Evolutionary conservation across 2,888 invertebrate genomes (phyloP).

Genomic region (Synergus laeviventris): DNA sequence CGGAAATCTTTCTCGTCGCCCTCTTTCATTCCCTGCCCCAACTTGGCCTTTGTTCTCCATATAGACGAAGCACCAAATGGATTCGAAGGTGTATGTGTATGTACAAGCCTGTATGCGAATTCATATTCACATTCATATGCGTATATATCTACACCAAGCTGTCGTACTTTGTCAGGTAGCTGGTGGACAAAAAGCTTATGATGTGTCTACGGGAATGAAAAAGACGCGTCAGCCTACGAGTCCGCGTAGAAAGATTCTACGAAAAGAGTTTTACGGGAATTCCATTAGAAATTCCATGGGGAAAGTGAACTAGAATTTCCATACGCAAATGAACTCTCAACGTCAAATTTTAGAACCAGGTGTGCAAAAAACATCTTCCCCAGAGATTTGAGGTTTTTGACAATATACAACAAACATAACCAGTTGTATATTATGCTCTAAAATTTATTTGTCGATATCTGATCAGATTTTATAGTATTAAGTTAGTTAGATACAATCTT

Average conservation of each 20-base stretch:
- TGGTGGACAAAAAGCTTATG: constrained; percentile 6
- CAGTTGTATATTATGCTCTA: not conserved
- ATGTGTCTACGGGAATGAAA: not conserved
- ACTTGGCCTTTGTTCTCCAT: not conserved
- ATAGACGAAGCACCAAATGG: not conserved
- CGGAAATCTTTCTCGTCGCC: constrained; percentile 10
- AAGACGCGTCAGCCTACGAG: not conserved
- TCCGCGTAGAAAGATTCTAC: too few relatives aligned
- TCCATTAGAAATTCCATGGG: too few relatives aligned
- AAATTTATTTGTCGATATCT: not conserved
- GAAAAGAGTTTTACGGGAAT: too few relatives aligned
- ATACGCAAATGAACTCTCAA: too few relatives aligned
- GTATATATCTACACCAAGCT: not conserved
- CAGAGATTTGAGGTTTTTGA: not conserved
- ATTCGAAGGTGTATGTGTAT: not conserved
- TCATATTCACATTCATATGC: constrained; percentile 8
- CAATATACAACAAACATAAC: not conserved
- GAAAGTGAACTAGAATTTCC: too few relatives aligned
- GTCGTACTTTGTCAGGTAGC: constrained; percentile 2
- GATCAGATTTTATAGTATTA: not conserved
- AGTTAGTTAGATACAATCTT: not conserved
- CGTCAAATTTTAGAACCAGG: too few relatives aligned
- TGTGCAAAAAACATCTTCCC: too few relatives aligned
- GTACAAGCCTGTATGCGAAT: not conserved
- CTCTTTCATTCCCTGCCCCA: constrained; percentile 12